Base-by-base conservation (phyloP, 2,113 vertebrate genomes). In the Psophia crepitans region DNA sequence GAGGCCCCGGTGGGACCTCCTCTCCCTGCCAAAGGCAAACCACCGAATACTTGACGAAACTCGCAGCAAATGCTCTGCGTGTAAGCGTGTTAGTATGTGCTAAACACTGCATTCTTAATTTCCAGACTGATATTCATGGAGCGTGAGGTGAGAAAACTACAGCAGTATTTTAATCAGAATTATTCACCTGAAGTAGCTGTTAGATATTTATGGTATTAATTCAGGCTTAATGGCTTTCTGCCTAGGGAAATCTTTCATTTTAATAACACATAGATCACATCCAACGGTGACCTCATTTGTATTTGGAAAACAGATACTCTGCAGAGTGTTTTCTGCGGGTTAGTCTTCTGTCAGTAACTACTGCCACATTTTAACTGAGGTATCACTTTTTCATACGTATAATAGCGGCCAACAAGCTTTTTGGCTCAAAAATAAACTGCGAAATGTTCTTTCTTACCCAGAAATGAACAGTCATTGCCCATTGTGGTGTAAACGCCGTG, bases 151-250 rank as follows among this genome's bases (percentile, higher is more conserved):
- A 82, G 89, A 26, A 15, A 92, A 23, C 65, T 19, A 20, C 66
- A 26, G 61, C 35, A 2, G 23, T 64, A 11, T 58, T 94, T 92
- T 49, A 57, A 66, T 77, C 74, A 22, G 83, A 66, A 43, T 73
- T 63, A 43, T 69, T 71, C 95, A 84, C 93, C 95, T 94, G 86
- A 43, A 93, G 87, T 30, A 57, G 83, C 83, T 80, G 46, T 24
- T 81, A 12, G 95, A 30, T 96, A 81, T 77, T 90, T 87, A 80
- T 76, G 79, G 78, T 79, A 37, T 94, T 93, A 94, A 77, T 73
- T 93, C 63, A 66, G 57, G 53, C 86, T 30, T 76, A 77, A 81
- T 81, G 93, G 83, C 74, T 71, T 21, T 37, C 48, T 84, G 93
- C 83, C 90, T 32, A 4, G 84, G 84, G 75, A 84, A 70, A 86